A percentile compares a stretch with the other conserved stretches of the same genome.
These are phyloP conservation scores for Knipowitschia caucasica DNA, from an alignment of 2,797 vertebrate genomes.

Conservation along the genomic window DNA sequence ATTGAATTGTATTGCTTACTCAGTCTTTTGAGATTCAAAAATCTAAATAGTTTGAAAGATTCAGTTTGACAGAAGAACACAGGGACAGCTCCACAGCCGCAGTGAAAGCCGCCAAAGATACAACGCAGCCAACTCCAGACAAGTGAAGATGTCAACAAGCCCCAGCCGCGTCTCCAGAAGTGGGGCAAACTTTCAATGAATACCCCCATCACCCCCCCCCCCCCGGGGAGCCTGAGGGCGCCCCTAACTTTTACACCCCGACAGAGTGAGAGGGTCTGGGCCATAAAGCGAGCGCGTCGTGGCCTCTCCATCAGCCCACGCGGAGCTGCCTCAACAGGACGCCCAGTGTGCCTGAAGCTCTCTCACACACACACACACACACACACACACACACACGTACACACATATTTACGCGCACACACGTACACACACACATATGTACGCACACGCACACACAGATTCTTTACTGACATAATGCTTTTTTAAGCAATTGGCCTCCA, in stretches of 20 bases:
- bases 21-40: too few relatives aligned
- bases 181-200: conserved; percentile 71
- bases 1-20: too few relatives aligned
- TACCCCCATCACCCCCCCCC: conserved; percentile 62
- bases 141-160: conserved; percentile 68
- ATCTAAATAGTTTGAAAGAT: too few relatives aligned
- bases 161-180: conserved; percentile 57
- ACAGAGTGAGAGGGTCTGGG: conserved; percentile 68
- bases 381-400: conserved; percentile 55
- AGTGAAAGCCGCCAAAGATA: too few relatives aligned
- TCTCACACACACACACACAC: conserved; percentile 54
- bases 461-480: conserved; percentile 74
- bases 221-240: conserved; percentile 50
- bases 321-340: conserved; percentile 70
- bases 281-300: conserved; percentile 61
- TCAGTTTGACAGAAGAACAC: too few relatives aligned
- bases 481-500: conserved; percentile 68
- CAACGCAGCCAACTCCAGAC: conserved; percentile 31
- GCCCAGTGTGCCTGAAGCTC: conserved; percentile 55
- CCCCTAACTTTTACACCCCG: conserved; percentile 56
- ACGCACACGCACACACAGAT: conserved; percentile 53
- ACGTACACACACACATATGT: conserved; percentile 52
- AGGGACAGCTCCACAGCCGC: too few relatives aligned
- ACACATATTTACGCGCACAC: conserved; percentile 58
- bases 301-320: conserved; percentile 57